Conservation (phyloP, 2,797 vertebrate species). For the Harpagifer antarcticus region DNA sequence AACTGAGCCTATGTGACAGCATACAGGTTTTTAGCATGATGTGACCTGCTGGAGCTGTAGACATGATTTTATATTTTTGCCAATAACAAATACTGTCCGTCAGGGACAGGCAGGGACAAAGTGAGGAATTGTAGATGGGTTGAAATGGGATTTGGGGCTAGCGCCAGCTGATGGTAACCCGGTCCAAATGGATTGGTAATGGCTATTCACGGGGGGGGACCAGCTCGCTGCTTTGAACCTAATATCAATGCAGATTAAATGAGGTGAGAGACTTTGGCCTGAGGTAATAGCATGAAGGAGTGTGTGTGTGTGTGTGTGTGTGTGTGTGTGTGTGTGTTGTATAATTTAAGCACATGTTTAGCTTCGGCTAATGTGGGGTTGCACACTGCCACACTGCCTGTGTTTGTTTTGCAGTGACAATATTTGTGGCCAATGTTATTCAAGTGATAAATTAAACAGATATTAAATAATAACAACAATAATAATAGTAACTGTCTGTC, state of each 20-base stretch:
- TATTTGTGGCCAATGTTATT: neutral
- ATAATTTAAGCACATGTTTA: neutral
- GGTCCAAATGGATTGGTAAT: slow-evolving; percentile 89
- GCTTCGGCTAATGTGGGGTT: neutral
- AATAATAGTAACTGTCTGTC: neutral
- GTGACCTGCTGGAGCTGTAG: slow-evolving; percentile 5
- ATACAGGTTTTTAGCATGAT: neutral
- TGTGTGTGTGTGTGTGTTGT: neutral
- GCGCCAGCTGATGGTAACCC: slow-evolving; percentile 88
- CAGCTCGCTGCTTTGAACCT: slow-evolving; percentile 75
- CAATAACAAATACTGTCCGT: slow-evolving; percentile 66
- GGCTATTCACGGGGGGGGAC: slow-evolving; percentile 83
- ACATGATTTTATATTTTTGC: slow-evolving; percentile 42
- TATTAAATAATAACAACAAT: neutral
- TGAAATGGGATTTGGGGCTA: slow-evolving; percentile 90
- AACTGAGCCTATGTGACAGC: slow-evolving; percentile 27
- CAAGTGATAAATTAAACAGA: neutral
- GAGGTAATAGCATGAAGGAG: slow-evolving; percentile 55
- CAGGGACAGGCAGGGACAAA: slow-evolving; percentile 78
- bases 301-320: neutral
- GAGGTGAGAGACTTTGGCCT: slow-evolving; percentile 58
- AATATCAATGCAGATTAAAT: slow-evolving; percentile 81
- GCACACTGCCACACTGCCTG: neutral
- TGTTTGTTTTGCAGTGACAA: slow-evolving; percentile 11
- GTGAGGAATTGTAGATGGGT: slow-evolving; percentile 87